Evolutionary conservation across 2,888 invertebrate species (phyloP).

Genomic region (Blastobasis lacticolella): DNA sequence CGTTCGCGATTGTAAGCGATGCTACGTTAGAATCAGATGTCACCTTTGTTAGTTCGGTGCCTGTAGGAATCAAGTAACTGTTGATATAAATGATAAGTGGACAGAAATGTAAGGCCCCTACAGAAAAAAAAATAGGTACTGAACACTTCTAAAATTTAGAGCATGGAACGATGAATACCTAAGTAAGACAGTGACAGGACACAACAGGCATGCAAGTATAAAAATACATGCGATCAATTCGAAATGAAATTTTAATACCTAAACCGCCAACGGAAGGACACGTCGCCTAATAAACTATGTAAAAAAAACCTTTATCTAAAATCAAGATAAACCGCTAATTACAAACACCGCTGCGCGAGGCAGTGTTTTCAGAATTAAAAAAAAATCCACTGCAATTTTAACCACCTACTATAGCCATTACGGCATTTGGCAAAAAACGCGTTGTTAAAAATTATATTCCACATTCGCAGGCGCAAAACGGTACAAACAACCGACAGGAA

Average conservation of each 20-base stretch:
- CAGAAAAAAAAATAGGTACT: too few relatives aligned
- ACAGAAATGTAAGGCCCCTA: too few relatives aligned
- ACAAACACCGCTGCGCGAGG: constrained; percentile 48
- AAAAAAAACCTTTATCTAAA: constrained; percentile 53
- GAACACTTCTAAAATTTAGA: too few relatives aligned
- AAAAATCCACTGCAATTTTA: constrained; percentile 50
- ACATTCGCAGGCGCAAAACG: constrained; percentile 14
- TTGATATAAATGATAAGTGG: too few relatives aligned
- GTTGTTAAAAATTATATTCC: constrained; percentile 55
- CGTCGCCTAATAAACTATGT: constrained; percentile 43
- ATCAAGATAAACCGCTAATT: constrained; percentile 67
- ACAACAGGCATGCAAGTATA: too few relatives aligned
- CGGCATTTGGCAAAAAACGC: constrained; percentile 45
- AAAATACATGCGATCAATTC: constrained; percentile 2
- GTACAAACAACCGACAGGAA: constrained; percentile 12
- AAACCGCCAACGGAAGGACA: constrained; percentile 44
- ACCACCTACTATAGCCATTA: constrained; percentile 48
- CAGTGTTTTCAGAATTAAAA: constrained; percentile 50
- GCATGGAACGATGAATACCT: too few relatives aligned
- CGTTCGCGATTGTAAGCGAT: too few relatives aligned
- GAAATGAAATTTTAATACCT: constrained; percentile 25
- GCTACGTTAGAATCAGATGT: too few relatives aligned
- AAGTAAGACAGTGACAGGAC: too few relatives aligned
- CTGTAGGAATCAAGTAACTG: too few relatives aligned
- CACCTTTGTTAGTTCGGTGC: too few relatives aligned